phyloP scores from a whole-genome alignment of 2,113 vertebrate genomes.

The Leptobrachium ailaonicum region DNA sequence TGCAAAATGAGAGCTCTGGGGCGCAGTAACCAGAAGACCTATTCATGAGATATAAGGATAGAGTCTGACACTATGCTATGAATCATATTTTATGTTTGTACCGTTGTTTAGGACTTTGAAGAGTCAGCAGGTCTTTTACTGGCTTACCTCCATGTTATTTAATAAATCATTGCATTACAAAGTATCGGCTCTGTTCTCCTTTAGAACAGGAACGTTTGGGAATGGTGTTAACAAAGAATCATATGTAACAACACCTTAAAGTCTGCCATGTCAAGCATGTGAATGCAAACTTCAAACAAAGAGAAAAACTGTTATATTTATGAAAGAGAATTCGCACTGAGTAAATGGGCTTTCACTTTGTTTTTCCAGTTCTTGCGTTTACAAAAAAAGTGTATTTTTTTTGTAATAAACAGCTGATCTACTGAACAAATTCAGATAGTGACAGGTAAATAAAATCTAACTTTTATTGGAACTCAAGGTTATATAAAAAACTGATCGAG shows the following conservation, averaged over 20 bases:
- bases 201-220: conserved; percentile 31
- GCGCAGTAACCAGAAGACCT: conserved; percentile 31
- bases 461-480: too few species aligned
- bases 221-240: conserved; percentile 2
- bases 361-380: too few species aligned
- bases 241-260: conserved; percentile 26
- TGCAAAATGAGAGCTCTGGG: conserved; percentile 24
- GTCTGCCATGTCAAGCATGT: not conserved
- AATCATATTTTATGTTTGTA: conserved; percentile 45
- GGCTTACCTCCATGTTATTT: conserved; percentile 27
- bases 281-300: not conserved
- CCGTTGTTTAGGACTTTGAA: conserved; percentile 41
- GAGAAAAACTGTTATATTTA: not conserved
- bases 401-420: too few species aligned
- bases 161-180: conserved; percentile 39
- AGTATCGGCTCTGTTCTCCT: conserved; percentile 20
- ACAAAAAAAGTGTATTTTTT: too few species aligned
- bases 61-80: conserved; percentile 20
- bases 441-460: too few species aligned
- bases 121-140: conserved; percentile 42
- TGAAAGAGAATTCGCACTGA: too few species aligned
- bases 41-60: conserved; percentile 38
- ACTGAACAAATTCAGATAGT: too few species aligned
- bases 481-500: too few species aligned
- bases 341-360: too few species aligned